Evolutionary conservation across 1,140 invertebrate genomes (phyloP), one percentile per base, ranked within the genome.

Genomic region (Bombus sylvicola): DNA sequence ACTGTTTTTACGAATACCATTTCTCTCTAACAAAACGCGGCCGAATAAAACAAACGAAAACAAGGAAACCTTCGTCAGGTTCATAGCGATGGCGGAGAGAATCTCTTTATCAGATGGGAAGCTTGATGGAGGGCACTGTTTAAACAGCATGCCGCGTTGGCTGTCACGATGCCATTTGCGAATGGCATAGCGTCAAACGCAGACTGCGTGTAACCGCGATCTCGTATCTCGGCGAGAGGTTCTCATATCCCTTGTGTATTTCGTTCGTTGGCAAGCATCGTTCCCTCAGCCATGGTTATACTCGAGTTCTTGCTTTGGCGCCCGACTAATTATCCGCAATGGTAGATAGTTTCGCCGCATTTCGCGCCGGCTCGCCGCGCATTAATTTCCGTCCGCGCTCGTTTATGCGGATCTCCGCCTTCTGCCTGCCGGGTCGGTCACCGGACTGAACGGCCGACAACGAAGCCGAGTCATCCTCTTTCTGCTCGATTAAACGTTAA

Each of bases 251-350:
- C 74, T 66, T 37, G 37, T 12, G 81, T 34, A 81, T 86, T 86
- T 81, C 43, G 84, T 75, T 64, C 34, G 66, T 59, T 77, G 81
- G 66, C 53, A 39, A 62, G 74, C 81, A 53, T 75, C n/a, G 57
- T 72, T 57, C 81, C 74, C 22, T 57, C 74, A 25, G 41, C 72
- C 74, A 59, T 18, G 47, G 31, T 31, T 62, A 59, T 73, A 53
- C 47, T 28, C 73, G 83, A 75, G 83, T 85, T 87, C 76, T 85
- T 80, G 80, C 83, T 81, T 86, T 77, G 89, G 89, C 86, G 89
- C 89, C 89, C 89, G 89, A 90, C 89, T 90, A 90, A 90, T 90
- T 90, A 90, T 90, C 72, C 72, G 86, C 83, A 90, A 87, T 90
- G 87, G 87, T 43, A 88, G 89, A 90, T 90, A 90, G 80, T 90